Evolutionary conservation across 2,888 invertebrate genomes (phyloP), one percentile per base, ranked within the genome.

Genomic region (Eilema sororculum): DNA sequence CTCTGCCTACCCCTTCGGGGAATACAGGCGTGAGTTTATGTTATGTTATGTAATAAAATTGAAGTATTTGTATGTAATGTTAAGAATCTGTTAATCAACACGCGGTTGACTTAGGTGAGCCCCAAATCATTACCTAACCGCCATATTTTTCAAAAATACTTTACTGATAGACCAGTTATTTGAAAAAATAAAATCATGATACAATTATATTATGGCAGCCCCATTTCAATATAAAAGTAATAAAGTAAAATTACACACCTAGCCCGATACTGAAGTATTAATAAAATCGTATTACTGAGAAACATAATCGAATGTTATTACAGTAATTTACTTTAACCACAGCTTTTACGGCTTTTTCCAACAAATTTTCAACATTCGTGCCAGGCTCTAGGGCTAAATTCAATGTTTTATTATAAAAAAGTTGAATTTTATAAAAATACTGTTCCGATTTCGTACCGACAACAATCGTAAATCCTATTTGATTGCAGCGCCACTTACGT

Each of bases 161-260:
- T 37, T 33, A 3, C 41, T 41, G 41, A 1, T 37, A 37, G 4
- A 16, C 20, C 20, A 5, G 4, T 6, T 46, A 37, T 37, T 33
- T 37, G 33, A 37, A 9, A 33, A 65, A 33, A 22, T n/a, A 16
- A 66, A 60, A 67, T 22, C n/a, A 30, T 12, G 12, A 62, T 0
- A 13, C 28, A 3, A 30, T 59, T 59, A 13, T 22, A 52, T 46
- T 59, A 65, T 65, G 28, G 20, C 33, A 30, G 59, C n/a, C 33
- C 3, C 33, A 20, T 62, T n/a, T 68, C 9, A 25, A 52, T 57
- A 20, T 13, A 10, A 58, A 28, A 20, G 13, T 41, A 59, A 69
- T 69, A 64, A 59, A 22, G n/a, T 22, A 20, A 69, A 69, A 69
- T 69, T 65, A 69, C 37, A 68, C 30, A 33, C 22, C 41, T 22